Evolutionary conservation across 2,888 invertebrate species (phyloP), one percentile per base, ranked within the genome.

Genomic region (Hemithea aestivaria): DNA sequence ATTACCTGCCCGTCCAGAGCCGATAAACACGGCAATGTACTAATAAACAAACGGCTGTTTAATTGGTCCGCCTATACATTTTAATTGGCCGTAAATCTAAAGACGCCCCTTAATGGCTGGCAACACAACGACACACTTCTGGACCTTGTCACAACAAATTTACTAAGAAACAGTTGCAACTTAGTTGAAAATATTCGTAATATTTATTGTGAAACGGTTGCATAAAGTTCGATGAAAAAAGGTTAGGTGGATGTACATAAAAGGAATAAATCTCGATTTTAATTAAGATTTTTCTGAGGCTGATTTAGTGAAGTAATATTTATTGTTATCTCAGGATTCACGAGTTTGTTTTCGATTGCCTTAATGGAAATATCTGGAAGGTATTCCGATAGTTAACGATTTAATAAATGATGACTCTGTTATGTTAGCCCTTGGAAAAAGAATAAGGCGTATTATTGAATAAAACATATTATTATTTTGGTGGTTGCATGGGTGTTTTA

Each of bases 11-110:
- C 60, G 58, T 60, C 44, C 52, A 51, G 60, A 61, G 48, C 48
- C 66, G 64, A 77, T 79, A 77, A 78, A 73, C 62, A 58, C 48
- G 58, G 57, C 45, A 59, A 69, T 69, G 77, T 75, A 73, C 60
- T 50, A 73, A 80, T 82, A 80, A 79, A 83, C 65, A 51, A 75
- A 64, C 56, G 50, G 58, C 67, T 61, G 62, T 74, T 84, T 83
- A 85, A 85, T 84, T 84, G 84, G 74, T 55, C 69, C 65, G 31
- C 64, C 65, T 83, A 79, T 75, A 76, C 74, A 74, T 75, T 80
- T 84, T 83, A 85, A 85, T 84, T 85, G 84, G 66, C 61, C 70
- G 70, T 83, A 78, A 80, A 78, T 82, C 68, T 62, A 44, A 46
- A 51, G 52, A 52, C 57, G 63, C 59, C 62, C 55, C 66, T 64